phyloP scores from a whole-genome alignment of 2,888 invertebrate species.

The Drosophila lacicola region DNA sequence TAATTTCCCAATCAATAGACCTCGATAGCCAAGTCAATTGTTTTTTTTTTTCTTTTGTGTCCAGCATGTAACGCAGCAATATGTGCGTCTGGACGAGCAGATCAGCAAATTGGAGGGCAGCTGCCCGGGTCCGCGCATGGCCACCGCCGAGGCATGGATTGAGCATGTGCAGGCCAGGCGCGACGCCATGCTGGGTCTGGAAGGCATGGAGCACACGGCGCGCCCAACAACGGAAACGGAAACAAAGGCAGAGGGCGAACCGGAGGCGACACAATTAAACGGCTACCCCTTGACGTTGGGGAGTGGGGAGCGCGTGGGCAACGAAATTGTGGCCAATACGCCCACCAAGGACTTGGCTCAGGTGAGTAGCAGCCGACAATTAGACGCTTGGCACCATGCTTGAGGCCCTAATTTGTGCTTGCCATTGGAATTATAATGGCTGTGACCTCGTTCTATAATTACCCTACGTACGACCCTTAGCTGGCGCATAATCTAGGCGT shows the following conservation, averaged over 20 bases:
- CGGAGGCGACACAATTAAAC: constrained; percentile 16
- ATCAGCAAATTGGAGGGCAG: constrained; percentile 82
- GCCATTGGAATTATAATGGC: constrained; percentile 2
- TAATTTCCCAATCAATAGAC: constrained; percentile 24
- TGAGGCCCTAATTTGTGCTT: constrained; percentile 12
- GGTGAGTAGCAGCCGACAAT: constrained; percentile 63
- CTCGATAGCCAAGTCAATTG: neutral
- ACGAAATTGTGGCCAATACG: constrained; percentile 73
- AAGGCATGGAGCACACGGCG: constrained; percentile 44
- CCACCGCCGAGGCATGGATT: constrained; percentile 84
- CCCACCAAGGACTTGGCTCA: constrained; percentile 81
- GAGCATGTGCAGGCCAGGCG: constrained; percentile 82
- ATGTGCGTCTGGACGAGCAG: constrained; percentile 81
- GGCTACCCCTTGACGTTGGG: constrained; percentile 39
- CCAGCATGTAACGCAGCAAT: constrained; percentile 78
- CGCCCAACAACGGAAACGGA: constrained; percentile 3
- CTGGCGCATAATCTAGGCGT: constrained; percentile 83
- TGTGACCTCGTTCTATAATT: constrained; percentile 23
- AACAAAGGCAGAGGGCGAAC: constrained; percentile 5
- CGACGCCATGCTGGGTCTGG: constrained; percentile 69
- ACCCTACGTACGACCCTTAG: constrained; percentile 53
- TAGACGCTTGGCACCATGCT: constrained; percentile 37
- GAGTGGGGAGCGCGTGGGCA: constrained; percentile 44
- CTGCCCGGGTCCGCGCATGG: constrained; percentile 84
- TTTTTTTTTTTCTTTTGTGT: neutral